Evolutionary conservation across 2,113 vertebrate species (phyloP).

Genomic region (Cryptomyrus ogoouensis): DNA sequence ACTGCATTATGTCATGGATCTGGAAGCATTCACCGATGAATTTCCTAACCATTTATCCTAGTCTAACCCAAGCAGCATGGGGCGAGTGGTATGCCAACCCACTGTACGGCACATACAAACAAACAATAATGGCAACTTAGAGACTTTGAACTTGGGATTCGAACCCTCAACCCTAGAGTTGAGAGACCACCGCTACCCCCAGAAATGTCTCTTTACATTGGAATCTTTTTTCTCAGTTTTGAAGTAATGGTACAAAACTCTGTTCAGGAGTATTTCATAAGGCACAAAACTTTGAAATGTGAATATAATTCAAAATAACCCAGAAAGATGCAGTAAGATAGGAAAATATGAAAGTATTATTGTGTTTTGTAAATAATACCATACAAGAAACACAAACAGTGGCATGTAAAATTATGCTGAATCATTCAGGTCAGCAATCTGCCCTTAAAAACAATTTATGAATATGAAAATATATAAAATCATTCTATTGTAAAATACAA

Average conservation of each 20-base stretch:
- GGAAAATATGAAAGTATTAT: slow-evolving; percentile 16
- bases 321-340: neutral
- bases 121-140: neutral
- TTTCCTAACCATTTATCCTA: neutral
- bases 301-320: neutral
- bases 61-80: neutral
- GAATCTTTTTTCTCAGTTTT: neutral
- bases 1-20: neutral
- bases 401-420: slow-evolving; percentile 8
- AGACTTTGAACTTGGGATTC: neutral
- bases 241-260: neutral
- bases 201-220: neutral
- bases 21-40: neutral
- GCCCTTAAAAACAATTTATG: neutral
- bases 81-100: neutral
- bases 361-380: slow-evolving; percentile 3
- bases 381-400: slow-evolving; percentile 3
- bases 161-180: neutral
- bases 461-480: neutral
- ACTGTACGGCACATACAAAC: neutral
- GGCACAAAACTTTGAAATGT: neutral
- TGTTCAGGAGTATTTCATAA: neutral
- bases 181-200: neutral
- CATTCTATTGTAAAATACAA: neutral
- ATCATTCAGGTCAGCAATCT: neutral